phyloP scores from a whole-genome alignment of 2,888 invertebrate species.

The Apamea epomidion region DNA sequence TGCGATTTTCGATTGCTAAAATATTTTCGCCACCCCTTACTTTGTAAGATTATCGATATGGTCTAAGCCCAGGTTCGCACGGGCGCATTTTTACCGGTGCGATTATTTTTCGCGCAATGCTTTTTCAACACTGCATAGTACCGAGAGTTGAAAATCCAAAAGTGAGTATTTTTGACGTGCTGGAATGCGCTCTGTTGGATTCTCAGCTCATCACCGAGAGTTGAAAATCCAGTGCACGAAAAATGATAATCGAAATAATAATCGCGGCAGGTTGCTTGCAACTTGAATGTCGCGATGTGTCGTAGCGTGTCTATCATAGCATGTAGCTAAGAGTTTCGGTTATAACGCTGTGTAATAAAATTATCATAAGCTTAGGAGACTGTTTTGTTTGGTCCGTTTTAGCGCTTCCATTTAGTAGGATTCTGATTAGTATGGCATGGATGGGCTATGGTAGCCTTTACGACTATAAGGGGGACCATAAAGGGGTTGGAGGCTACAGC shows the following conservation, averaged over 20 bases:
- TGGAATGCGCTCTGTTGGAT: not conserved
- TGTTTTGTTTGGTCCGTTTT: conserved; percentile 6
- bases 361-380: not conserved
- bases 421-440: not conserved
- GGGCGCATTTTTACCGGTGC: not conserved
- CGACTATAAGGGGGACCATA: not conserved
- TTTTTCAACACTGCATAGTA: too few relatives aligned
- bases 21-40: not conserved
- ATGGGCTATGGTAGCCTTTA: not conserved
- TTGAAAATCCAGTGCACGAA: not conserved
- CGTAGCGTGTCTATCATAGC: conserved; percentile 2
- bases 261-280: not conserved
- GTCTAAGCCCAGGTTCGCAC: too few relatives aligned
- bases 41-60: not conserved
- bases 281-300: not conserved
- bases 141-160: not conserved
- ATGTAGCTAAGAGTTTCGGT: conserved; percentile 5
- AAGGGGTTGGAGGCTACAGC: not conserved
- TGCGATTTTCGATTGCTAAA: conserved; percentile 1
- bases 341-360: not conserved
- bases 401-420: conserved; percentile 34
- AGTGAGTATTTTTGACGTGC: not conserved
- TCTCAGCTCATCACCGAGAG: not conserved
- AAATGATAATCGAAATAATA: not conserved
- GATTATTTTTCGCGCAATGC: not conserved